Evolutionary conservation across 1,140 invertebrate genomes (phyloP).

Genomic region (Campodea augens): DNA sequence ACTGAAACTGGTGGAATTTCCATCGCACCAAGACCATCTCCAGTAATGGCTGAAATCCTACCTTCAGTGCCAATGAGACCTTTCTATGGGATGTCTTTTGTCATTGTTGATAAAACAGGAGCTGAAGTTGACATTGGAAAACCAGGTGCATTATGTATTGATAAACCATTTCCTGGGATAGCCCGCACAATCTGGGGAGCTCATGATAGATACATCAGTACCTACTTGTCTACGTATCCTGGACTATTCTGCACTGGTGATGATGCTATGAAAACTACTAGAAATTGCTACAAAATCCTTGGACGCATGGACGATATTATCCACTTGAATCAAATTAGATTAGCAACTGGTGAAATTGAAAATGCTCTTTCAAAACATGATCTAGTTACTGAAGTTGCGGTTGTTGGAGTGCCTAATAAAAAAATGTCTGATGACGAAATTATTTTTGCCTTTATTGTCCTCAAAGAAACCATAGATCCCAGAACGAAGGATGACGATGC

Average conservation of each 20-base stretch:
- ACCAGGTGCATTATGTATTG: too few relatives aligned
- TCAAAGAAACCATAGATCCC: constrained; percentile 27
- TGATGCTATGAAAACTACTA: constrained; percentile 27
- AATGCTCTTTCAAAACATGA: constrained; percentile 17
- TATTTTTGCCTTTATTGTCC: constrained; percentile 40
- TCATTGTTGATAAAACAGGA: constrained; percentile 7
- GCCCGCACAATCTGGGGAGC: constrained; percentile 38
- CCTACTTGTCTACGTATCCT: constrained; percentile 38
- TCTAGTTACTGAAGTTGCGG: constrained; percentile 37
- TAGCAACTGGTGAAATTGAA: constrained; percentile 37
- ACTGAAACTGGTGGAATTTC: constrained; percentile 22
- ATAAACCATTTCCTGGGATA: constrained; percentile 41
- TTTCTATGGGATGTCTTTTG: constrained; percentile 14
- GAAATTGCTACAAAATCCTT: constrained; percentile 43
- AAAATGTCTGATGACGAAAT: constrained; percentile 44
- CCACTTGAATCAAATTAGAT: constrained; percentile 42
- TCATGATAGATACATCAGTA: constrained; percentile 36
- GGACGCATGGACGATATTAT: constrained; percentile 45
- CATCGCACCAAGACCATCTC: constrained; percentile 12
- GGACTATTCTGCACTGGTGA: constrained; percentile 43
- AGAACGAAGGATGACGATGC: constrained; percentile 6
- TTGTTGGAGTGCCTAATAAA: constrained; percentile 37
- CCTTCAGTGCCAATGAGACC: constrained; percentile 15
- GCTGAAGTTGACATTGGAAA: constrained; percentile 17
- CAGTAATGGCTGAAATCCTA: constrained; percentile 9